These are phyloP conservation scores for Thomomys bottae DNA, from an alignment of 2,113 vertebrate genomes.

Conservation along the genomic window DNA sequence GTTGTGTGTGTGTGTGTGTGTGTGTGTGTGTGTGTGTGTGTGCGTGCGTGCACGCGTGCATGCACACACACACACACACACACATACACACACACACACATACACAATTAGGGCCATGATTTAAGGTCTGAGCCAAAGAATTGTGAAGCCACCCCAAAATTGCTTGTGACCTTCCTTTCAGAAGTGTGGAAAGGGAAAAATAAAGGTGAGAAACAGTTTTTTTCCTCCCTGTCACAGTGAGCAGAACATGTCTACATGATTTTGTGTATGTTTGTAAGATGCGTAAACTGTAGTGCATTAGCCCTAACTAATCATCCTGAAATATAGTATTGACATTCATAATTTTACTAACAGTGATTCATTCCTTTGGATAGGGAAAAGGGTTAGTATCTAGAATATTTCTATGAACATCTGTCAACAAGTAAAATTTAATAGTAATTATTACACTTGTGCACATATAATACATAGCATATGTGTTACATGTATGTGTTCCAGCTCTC, in stretches of 20 bases:
- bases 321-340: background rate
- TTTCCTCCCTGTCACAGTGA: background rate
- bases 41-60: background rate
- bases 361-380: slow-evolving; percentile 12
- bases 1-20: background rate
- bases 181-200: background rate
- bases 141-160: background rate
- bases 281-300: background rate
- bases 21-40: background rate
- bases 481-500: no score
- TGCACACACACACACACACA: no score
- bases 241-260: background rate
- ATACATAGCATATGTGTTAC: no score
- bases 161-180: background rate
- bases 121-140: slow-evolving; percentile 7
- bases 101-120: background rate
- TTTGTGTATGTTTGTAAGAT: background rate
- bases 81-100: no score
- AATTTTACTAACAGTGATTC: background rate
- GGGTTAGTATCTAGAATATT: background rate
- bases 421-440: background rate
- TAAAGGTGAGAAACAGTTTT: background rate
- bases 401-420: background rate
- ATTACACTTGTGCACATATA: background rate
- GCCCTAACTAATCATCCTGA: background rate